Percentiles rank a stretch among this genome's conserved stretches.
phyloP scores from a whole-genome alignment of 2,888 invertebrate species.

The Ichneumoninae sp. region DNA sequence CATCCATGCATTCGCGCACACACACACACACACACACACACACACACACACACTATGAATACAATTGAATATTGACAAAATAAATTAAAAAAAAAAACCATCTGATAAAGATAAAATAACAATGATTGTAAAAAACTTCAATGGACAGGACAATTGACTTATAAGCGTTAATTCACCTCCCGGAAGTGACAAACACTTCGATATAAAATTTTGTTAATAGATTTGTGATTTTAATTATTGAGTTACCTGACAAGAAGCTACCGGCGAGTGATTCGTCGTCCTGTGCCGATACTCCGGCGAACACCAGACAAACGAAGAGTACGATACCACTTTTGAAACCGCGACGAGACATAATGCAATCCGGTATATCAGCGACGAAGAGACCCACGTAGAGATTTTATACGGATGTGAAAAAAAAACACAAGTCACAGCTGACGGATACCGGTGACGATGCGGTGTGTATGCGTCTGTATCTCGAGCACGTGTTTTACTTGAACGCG shows the following conservation, averaged over 20 bases:
- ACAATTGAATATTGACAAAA: neutral
- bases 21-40: neutral
- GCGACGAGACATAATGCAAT: slow-evolving; percentile 49
- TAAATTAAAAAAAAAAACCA: neutral
- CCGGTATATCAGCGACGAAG: neutral
- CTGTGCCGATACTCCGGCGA: slow-evolving; percentile 78
- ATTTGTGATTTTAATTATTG: slow-evolving; percentile 34
- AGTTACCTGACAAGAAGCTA: slow-evolving; percentile 92
- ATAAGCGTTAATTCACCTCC: neutral
- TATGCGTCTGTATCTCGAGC: slow-evolving; percentile 26
- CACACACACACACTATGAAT: neutral
- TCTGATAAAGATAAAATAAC: neutral
- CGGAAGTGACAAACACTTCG: neutral
- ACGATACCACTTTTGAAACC: slow-evolving; percentile 39
- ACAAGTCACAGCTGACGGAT: slow-evolving; percentile 41
- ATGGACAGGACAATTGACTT: neutral
- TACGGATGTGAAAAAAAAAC: slow-evolving; percentile 7
- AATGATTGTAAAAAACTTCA: neutral
- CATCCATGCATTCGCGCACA: neutral
- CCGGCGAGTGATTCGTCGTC: slow-evolving; percentile 92
- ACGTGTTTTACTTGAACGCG: slow-evolving; percentile 73
- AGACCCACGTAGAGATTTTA: slow-evolving; percentile 9
- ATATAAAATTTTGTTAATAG: neutral
- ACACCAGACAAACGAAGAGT: slow-evolving; percentile 73
- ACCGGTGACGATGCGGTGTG: slow-evolving; percentile 19